These are phyloP conservation scores for Thymelicus sylvestris DNA, from an alignment of 2,888 invertebrate species.

Conservation along the genomic window DNA sequence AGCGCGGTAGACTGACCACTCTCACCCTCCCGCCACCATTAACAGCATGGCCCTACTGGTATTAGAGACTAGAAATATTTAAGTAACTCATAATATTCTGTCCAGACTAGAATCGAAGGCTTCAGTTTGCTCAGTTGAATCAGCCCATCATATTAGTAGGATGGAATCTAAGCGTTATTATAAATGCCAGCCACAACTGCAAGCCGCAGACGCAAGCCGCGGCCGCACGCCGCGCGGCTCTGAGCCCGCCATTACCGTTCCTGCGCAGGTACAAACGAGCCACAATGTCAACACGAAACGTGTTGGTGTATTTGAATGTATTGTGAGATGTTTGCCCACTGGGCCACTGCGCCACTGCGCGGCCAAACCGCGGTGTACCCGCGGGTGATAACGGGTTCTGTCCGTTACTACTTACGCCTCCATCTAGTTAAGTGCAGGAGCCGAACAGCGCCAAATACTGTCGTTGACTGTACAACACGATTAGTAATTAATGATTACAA, in stretches of 20 bases:
- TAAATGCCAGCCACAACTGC: too few relatives aligned
- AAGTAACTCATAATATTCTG: neutral
- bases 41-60: too few relatives aligned
- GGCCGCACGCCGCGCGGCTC: neutral
- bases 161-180: too few relatives aligned
- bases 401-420: conserved; percentile 11
- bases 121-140: too few relatives aligned
- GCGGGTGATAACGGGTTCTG: conserved; percentile 27
- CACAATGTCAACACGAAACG: conserved; percentile 15
- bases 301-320: conserved; percentile 20
- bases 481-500: too few relatives aligned
- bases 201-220: neutral
- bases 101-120: neutral
- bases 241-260: neutral
- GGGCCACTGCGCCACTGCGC: conserved; percentile 5
- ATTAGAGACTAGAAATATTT: neutral
- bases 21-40: neutral
- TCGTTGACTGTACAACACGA: too few relatives aligned
- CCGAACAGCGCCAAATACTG: neutral
- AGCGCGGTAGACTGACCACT: neutral
- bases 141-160: too few relatives aligned
- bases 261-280: neutral
- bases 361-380: conserved; percentile 18
- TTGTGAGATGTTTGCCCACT: conserved; percentile 25
- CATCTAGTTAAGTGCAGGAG: conserved; percentile 4